Percentiles rank a stretch among this genome's conserved stretches.
Evolutionary conservation across 2,113 vertebrate species (phyloP).

Genomic region (Lathamus discolor): DNA sequence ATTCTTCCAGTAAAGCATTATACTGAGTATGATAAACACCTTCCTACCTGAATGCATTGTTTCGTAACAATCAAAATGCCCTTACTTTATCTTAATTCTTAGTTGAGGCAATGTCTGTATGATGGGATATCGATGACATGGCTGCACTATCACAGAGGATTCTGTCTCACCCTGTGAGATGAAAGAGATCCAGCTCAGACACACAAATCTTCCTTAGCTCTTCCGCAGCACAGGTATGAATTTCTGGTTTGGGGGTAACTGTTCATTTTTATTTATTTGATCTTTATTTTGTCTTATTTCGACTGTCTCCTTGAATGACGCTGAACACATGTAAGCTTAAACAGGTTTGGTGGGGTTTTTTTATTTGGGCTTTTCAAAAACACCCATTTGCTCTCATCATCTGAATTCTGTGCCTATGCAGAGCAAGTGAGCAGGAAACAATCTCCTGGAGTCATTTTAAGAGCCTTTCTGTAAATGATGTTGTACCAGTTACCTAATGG

Average conservation of each 20-base stretch:
- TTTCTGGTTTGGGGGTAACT: not conserved
- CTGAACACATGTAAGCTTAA: not conserved
- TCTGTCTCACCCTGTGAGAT: not conserved
- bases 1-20: not conserved
- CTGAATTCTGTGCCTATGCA: not conserved
- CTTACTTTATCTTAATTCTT: not conserved
- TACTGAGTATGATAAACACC: not conserved
- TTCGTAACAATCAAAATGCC: not conserved
- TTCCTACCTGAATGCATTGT: not conserved
- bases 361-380: not conserved
- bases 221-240: not conserved
- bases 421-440: not conserved
- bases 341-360: not conserved
- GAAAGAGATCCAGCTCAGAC: not conserved
- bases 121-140: not conserved
- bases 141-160: not conserved
- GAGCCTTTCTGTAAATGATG: not conserved
- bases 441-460: conserved; percentile 33
- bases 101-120: not conserved
- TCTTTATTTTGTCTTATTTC: not conserved
- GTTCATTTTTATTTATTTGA: not conserved
- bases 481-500: conserved; percentile 18
- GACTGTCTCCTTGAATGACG: not conserved
- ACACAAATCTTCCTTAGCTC: not conserved
- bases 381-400: not conserved